Percentiles rank a stretch among this genome's conserved stretches.
Conservation (phyloP, 2,888 invertebrate species). For the Podabrus alpinus region DNA sequence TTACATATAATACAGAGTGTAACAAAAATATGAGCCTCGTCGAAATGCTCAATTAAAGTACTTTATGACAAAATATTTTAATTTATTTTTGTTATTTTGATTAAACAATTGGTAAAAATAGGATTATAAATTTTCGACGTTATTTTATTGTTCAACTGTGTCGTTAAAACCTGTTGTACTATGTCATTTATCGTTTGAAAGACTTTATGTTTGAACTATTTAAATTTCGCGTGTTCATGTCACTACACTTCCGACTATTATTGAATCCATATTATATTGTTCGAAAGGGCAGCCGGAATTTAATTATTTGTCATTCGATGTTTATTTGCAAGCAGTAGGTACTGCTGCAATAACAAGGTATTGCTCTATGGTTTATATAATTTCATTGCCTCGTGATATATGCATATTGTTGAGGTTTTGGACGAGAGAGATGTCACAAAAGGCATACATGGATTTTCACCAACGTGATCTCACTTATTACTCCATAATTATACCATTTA, state of each 20-base stretch:
- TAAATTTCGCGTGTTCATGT: constrained; percentile 23
- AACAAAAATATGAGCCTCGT: too few species aligned
- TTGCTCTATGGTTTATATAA: constrained; percentile 12
- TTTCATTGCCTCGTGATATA: background rate
- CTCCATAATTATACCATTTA: background rate
- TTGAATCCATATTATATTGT: constrained; percentile 43
- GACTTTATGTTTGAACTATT: constrained; percentile 18
- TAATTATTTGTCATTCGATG: constrained; percentile 46
- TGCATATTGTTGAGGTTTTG: background rate
- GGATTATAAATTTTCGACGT: too few species aligned
- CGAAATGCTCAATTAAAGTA: too few species aligned
- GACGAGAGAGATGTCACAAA: background rate
- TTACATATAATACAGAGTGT: too few species aligned
- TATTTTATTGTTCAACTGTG: too few species aligned
- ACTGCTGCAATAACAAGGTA: constrained; percentile 28
- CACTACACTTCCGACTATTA: constrained; percentile 46
- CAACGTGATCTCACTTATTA: background rate
- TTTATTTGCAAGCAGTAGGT: constrained; percentile 23
- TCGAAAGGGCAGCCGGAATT: constrained; percentile 46
- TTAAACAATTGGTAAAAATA: too few species aligned
- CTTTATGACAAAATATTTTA: too few species aligned
- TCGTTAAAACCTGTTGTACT: background rate
- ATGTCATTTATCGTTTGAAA: constrained; percentile 14
- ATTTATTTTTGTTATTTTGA: too few species aligned
- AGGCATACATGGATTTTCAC: background rate